Conservation (phyloP, 2,888 invertebrate species). For the Erannis defoliaria region DNA sequence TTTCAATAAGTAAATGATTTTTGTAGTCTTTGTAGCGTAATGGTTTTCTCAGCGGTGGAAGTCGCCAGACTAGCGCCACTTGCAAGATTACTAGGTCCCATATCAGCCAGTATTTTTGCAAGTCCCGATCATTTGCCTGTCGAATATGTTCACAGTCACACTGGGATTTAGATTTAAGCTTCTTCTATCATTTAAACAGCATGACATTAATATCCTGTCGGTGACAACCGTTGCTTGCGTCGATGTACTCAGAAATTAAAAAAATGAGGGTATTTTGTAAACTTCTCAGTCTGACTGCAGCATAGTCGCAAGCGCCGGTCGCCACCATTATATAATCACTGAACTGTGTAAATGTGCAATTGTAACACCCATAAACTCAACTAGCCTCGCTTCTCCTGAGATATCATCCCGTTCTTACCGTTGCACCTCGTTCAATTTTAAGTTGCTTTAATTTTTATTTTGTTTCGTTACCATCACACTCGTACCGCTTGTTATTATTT, state of each 20-base stretch:
- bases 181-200: slow-evolving; percentile 78
- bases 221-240: slow-evolving; percentile 65
- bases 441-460: slow-evolving; percentile 80
- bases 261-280: slow-evolving; percentile 22
- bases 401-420: slow-evolving; percentile 84
- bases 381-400: slow-evolving; percentile 85
- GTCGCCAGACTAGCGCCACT: slow-evolving; percentile 73
- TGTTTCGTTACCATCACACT: slow-evolving; percentile 81
- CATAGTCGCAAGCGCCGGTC: slow-evolving; percentile 61
- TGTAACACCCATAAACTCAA: slow-evolving; percentile 82
- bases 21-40: slow-evolving; percentile 33
- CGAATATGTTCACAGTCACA: slow-evolving; percentile 78
- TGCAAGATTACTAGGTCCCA: slow-evolving; percentile 76
- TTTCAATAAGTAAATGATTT: neutral
- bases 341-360: slow-evolving; percentile 83
- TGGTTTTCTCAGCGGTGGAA: slow-evolving; percentile 62
- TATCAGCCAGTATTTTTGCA: slow-evolving; percentile 78
- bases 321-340: slow-evolving; percentile 65
- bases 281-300: neutral
- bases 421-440: slow-evolving; percentile 86
- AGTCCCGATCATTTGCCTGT: slow-evolving; percentile 81
- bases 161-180: slow-evolving; percentile 84
- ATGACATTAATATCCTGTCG: slow-evolving; percentile 80
- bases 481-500: slow-evolving; percentile 84
- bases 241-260: slow-evolving; percentile 19